These are phyloP conservation scores for Eptesicus fuscus DNA, from an alignment of 2,113 vertebrate species.

Conservation along the genomic window DNA sequence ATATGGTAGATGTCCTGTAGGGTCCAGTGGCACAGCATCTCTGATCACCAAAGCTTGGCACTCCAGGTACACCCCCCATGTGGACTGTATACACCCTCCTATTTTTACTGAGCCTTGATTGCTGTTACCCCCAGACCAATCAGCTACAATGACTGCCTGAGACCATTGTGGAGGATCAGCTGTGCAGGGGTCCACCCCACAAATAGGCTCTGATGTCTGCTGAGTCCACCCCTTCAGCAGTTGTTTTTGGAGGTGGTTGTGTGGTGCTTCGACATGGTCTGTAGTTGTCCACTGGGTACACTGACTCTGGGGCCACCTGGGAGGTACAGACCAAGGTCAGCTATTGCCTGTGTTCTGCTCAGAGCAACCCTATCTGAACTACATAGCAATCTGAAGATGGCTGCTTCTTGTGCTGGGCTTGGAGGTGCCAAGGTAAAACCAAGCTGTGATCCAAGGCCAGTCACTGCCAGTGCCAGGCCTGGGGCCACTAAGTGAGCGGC, in stretches of 20 bases:
- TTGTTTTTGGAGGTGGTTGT: not conserved
- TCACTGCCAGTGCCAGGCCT: not conserved
- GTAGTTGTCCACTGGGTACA: not conserved
- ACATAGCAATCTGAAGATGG: not conserved
- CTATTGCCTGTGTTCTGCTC: not conserved
- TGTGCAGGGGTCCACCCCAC: not conserved
- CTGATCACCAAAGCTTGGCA: not conserved
- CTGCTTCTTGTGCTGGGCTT: not conserved
- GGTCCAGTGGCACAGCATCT: not conserved
- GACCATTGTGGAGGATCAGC: not conserved
- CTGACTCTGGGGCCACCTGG: not conserved
- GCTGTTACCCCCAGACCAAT: not conserved
- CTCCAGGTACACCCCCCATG: not conserved
- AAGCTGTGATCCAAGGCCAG: not conserved
- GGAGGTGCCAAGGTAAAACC: not conserved
- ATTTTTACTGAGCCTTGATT: not conserved
- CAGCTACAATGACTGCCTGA: too few species aligned
- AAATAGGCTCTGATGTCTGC: not conserved
- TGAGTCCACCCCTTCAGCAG: not conserved
- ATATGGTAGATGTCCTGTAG: not conserved
- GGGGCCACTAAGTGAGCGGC: not conserved
- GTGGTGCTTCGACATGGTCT: not conserved
- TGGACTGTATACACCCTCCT: not conserved
- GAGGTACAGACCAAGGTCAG: not conserved
- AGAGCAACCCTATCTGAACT: not conserved